Evolutionary conservation across 2,888 invertebrate species (phyloP).

Genomic region (Orchesellides sinensis): DNA sequence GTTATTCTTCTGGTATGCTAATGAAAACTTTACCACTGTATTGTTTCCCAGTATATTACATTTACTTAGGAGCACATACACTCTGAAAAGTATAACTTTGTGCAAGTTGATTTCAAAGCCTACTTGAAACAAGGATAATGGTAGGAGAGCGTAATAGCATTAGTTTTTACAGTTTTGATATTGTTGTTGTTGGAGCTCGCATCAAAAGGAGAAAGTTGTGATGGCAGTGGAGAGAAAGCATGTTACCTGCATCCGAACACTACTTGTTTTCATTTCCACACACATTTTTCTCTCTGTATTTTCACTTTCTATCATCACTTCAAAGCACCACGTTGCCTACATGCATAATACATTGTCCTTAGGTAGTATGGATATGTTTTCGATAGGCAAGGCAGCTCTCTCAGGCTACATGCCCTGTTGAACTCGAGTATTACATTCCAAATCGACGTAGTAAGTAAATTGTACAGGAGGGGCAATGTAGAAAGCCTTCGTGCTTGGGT

Average conservation of each 20-base stretch:
- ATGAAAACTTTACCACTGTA: background rate
- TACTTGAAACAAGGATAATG: background rate
- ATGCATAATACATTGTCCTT: background rate
- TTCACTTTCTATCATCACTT: background rate
- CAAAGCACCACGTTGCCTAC: background rate
- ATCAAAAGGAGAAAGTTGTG: constrained; percentile 43
- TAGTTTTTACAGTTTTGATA: constrained; percentile 5
- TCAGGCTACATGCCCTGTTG: constrained; percentile 34
- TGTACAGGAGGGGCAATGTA: constrained; percentile 3
- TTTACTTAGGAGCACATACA: constrained; percentile 3
- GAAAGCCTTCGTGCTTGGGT: background rate
- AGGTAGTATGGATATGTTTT: no score
- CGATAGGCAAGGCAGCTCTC: no score
- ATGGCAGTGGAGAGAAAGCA: constrained; percentile 15
- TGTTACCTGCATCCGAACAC: constrained; percentile 10
- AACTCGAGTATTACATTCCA: constrained; percentile 20
- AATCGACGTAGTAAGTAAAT: no score
- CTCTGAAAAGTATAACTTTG: background rate
- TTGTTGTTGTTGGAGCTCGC: constrained; percentile 8
- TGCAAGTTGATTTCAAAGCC: constrained; percentile 18
- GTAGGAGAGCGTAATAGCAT: constrained; percentile 1
- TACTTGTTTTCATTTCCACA: constrained; percentile 33
- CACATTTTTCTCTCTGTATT: background rate
- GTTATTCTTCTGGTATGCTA: background rate
- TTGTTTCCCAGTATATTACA: background rate